A percentile compares a stretch with the other conserved stretches of the same genome.
These are phyloP conservation scores for Theonella swinhoei DNA, from an alignment of 37 sponge, comb jelly and placozoan genomes.

Conservation along the genomic window DNA sequence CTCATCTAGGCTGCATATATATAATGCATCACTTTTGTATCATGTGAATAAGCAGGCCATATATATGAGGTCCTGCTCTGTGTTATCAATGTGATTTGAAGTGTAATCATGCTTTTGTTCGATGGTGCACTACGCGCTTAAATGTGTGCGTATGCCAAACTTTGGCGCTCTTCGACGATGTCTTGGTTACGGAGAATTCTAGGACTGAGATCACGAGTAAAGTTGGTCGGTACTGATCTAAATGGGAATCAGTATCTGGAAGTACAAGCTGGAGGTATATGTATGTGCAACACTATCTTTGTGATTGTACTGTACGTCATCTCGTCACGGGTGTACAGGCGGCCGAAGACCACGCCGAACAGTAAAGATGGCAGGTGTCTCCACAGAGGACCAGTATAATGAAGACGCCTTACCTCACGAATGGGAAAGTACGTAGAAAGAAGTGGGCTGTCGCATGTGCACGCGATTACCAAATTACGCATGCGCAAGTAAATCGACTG, in stretches of 20 bases:
- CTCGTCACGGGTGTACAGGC: background rate
- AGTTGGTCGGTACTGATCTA: conserved; percentile 58
- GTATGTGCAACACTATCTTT: background rate
- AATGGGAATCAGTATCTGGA: conserved; percentile 59
- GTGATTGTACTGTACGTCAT: background rate
- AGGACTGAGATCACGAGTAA: background rate
- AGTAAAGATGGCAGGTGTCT: conserved; percentile 12
- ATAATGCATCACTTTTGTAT: too few species aligned
- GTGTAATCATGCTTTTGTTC: too few species aligned
- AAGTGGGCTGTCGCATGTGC: too few species aligned
- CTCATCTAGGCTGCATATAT: background rate
- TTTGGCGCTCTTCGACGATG: background rate
- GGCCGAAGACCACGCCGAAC: conserved; percentile 17
- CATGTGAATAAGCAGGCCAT: too few species aligned
- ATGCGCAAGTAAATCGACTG: too few species aligned
- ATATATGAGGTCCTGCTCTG: too few species aligned
- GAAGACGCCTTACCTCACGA: conserved; percentile 58
- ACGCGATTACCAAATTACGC: too few species aligned
- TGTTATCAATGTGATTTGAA: too few species aligned
- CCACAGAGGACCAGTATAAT: conserved; percentile 32
- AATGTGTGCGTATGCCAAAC: background rate
- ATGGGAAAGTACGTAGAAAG: conserved; percentile 61
- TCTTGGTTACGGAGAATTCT: conserved; percentile 29
- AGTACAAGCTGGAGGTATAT: background rate
- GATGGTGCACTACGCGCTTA: background rate